Conservation (phyloP, 2,888 invertebrate genomes). For the Hypomecis atomaria region DNA sequence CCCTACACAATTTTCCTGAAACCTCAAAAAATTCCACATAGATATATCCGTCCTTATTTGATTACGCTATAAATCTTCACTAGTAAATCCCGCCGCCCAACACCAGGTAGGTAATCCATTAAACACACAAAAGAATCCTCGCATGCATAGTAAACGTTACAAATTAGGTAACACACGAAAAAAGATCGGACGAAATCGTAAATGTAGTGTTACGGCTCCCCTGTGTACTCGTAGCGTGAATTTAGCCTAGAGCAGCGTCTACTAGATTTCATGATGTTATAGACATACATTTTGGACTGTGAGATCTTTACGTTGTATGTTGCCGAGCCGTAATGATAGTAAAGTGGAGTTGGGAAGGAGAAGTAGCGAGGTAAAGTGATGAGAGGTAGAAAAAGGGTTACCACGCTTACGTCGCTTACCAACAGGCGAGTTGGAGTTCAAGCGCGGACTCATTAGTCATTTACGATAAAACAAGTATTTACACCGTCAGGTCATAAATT, state of each 20-base stretch:
- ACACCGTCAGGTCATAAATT: too few relatives aligned
- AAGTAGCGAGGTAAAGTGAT: too few relatives aligned
- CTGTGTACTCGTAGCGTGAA: slow-evolving; percentile 7
- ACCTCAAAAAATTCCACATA: slow-evolving; percentile 3
- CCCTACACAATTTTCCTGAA: neutral
- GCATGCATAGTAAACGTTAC: slow-evolving; percentile 33
- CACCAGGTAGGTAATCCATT: slow-evolving; percentile 24
- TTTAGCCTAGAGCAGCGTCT: slow-evolving; percentile 8
- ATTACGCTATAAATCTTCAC: slow-evolving; percentile 22
- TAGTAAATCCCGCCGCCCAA: slow-evolving; percentile 9
- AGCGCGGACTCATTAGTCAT: too few relatives aligned
- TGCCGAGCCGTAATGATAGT: too few relatives aligned
- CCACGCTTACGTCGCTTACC: too few relatives aligned
- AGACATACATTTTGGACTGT: neutral
- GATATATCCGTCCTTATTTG: slow-evolving; percentile 4
- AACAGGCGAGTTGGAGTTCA: too few relatives aligned
- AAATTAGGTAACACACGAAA: slow-evolving; percentile 34
- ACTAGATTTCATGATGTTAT: slow-evolving; percentile 6
- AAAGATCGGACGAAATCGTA: slow-evolving; percentile 26
- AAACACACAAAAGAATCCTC: slow-evolving; percentile 27
- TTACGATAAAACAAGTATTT: too few relatives aligned
- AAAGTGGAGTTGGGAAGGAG: too few relatives aligned
- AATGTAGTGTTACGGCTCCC: slow-evolving; percentile 27
- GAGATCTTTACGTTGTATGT: neutral
- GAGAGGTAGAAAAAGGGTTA: too few relatives aligned